A percentile compares a stretch with the other conserved stretches of the same genome.
Evolutionary conservation across 92 coral and sea anemone genomes (phyloP).

Genomic region (Montipora capitata): DNA sequence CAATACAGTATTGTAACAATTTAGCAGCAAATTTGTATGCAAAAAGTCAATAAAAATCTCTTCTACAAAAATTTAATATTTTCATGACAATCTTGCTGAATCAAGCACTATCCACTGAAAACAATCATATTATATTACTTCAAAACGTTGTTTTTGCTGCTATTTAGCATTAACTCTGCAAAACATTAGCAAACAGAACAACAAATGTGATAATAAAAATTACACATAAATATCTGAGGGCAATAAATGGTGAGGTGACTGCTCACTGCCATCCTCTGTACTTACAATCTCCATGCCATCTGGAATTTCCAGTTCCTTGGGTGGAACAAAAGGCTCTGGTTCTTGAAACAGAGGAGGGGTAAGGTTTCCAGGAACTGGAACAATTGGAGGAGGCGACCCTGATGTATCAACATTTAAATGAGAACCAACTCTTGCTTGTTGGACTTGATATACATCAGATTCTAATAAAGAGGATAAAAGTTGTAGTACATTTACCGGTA

Average conservation of each 20-base stretch:
- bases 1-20: too few relatives aligned
- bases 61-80: too few relatives aligned
- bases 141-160: too few relatives aligned
- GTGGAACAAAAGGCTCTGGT: conserved; percentile 88
- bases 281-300: conserved; percentile 96
- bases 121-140: too few relatives aligned
- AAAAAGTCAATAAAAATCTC: too few relatives aligned
- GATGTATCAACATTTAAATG: not conserved
- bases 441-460: not conserved
- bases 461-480: not conserved
- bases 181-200: not conserved
- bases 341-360: conserved; percentile 22
- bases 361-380: not conserved
- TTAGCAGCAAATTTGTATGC: too few relatives aligned
- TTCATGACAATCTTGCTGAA: too few relatives aligned
- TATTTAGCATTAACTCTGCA: too few relatives aligned
- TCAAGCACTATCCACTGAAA: too few relatives aligned
- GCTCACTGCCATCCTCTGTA: not conserved
- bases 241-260: not conserved
- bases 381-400: not conserved
- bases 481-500: too few relatives aligned
- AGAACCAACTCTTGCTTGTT: not conserved
- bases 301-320: conserved; percentile 92
- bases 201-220: not conserved
- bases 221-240: not conserved